Base-by-base conservation (phyloP, 2,888 invertebrate species). In the Nomada hirtipes region DNA sequence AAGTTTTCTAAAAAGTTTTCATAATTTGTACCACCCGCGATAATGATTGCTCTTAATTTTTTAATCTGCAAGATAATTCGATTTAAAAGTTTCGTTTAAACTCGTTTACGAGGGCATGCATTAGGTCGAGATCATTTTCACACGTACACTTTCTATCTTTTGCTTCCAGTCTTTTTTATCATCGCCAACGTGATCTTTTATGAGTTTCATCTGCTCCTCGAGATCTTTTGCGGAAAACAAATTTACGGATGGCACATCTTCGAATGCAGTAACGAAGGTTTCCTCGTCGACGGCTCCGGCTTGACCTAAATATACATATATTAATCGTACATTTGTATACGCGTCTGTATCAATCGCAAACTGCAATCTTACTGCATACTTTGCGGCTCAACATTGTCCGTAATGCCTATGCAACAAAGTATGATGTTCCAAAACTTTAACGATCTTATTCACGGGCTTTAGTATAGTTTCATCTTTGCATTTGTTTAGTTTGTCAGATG, bases 271-370 rank as follows among this genome's bases (percentile, higher is more conserved):
- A 83, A 97, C 96, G 94, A 99, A 99, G 1, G 96, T 96, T 76
- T 98, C 98, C 93, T 97, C 96, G 79, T 98, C 98, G 4, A 99
- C 97, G 9, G 97, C 97, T 64, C 99, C 99, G 47, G 98, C 98
- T 93, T 96, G 96, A 68, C 71, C 82, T 75, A 47, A 9, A 71
- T 69, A n/a, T n/a, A 75, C 20, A 20, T 13, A 23, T 23, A 57
- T 44, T 20, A 64, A 57, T 53, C 18, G 55, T 18, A 52, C 11
- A 67, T 26, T 52, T 61, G 15, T 57, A 76, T n/a, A 71, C 15
- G 11, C 2, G 10, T 0, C 7, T 47, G 29, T 53, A 1, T 26
- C 60, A 1, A 9, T 10, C 0, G 18, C 13, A 9, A 20, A 53
- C 13, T 15, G 47, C 44, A 42, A n/a, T 42, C 20, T 23, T 75